Base-by-base conservation (phyloP, 2,113 vertebrate genomes). In the Gobius niger region DNA sequence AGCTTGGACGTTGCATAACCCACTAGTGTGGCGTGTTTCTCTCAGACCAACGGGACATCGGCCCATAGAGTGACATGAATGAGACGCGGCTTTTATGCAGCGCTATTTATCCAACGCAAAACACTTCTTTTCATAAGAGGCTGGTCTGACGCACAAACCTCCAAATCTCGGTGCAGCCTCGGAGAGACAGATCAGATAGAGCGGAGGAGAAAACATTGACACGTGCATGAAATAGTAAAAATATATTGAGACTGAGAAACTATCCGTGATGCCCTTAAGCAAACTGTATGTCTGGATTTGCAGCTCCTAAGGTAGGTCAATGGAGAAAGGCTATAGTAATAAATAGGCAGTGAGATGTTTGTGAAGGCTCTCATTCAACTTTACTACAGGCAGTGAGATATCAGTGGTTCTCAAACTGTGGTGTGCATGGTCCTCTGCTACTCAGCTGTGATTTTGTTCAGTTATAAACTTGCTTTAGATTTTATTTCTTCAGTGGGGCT, bases 1-100 rank as follows among this genome's bases (percentile, higher is more conserved):
- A 82, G 77, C 41, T 61, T 7, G 70, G 64, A 67, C 57, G 41
- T 89, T 91, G 63, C 56, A 49, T 90, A 89, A 90, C 18, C 9
- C 13, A 24, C 59, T 8, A 11, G 64, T 67, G 51, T 67, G 66
- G 54, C 53, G 18, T 63, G 47, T 44, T 41, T 9, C 60, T 44
- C 5, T 0, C 65, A 42, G 68, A 74, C 53, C 75, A 46, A 78
- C 67, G 6, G 42, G 60, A 41, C 51, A 8, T 69, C 67, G 70
- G 62, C 82, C 72, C 77, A 53, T 64, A 73, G 65, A 72, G 66
- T 69, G 68, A 76, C 68, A 47, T 77, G 82, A 83, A 76, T 80
- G 83, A 81, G 54, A 67, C 14, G 41, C 1, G 9, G 63, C 82
- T 83, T 87, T 82, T 63, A 71, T 54, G 57, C 44, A 53, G 63